Evolutionary conservation across 2,888 invertebrate species (phyloP).

Genomic region (Sericinus montela): DNA sequence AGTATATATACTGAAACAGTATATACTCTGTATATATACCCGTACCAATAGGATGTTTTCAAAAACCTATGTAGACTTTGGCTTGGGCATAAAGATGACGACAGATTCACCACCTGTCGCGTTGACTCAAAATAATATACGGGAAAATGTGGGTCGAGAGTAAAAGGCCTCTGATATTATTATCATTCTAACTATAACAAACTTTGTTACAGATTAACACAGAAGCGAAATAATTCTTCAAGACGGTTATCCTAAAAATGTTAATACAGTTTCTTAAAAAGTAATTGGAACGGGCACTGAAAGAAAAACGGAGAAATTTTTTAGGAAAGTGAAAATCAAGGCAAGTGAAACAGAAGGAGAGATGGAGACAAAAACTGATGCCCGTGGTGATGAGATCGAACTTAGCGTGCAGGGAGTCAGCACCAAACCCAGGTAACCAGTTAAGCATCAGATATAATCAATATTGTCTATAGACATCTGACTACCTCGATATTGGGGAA

Average conservation of each 20-base stretch:
- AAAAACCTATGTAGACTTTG: too few species aligned
- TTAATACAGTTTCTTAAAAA: constrained; percentile 52
- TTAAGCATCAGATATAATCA: neutral
- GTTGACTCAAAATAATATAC: too few species aligned
- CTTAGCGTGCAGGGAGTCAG: constrained; percentile 64
- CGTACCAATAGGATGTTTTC: too few species aligned
- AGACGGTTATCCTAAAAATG: constrained; percentile 63
- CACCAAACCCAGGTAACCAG: constrained; percentile 53
- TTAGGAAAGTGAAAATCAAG: constrained; percentile 7
- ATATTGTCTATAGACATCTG: too few species aligned
- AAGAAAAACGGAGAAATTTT: constrained; percentile 28
- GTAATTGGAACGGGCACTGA: constrained; percentile 23
- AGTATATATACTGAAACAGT: too few species aligned
- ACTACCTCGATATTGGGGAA: too few species aligned
- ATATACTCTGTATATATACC: too few species aligned
- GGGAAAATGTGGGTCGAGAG: too few species aligned
- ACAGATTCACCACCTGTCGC: too few species aligned
- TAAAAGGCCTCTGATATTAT: too few species aligned
- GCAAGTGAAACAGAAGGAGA: constrained; percentile 23
- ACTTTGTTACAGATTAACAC: constrained; percentile 50
- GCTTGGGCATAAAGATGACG: too few species aligned
- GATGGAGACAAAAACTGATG: constrained; percentile 65
- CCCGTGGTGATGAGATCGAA: constrained; percentile 61
- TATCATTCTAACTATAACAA: too few species aligned
- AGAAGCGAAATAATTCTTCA: constrained; percentile 40